Percentiles rank a stretch among this genome's conserved stretches.
phyloP scores from a whole-genome alignment of 1,140 invertebrate species.

The Drosophila albomicans region DNA sequence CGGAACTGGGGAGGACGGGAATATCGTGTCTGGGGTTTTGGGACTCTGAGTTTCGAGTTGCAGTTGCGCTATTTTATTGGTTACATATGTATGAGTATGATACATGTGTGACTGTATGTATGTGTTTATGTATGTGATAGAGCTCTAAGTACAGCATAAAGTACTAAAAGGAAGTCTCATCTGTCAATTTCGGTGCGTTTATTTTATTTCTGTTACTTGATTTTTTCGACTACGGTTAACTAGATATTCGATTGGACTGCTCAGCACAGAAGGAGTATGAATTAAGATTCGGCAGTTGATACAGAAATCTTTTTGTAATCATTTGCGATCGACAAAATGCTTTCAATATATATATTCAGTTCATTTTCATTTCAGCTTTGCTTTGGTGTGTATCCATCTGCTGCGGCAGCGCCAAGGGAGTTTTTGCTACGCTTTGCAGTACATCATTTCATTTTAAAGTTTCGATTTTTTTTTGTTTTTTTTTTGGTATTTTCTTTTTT shows the following conservation, averaged over 20 bases:
- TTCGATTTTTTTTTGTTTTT: neutral
- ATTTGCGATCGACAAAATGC: conserved; percentile 38
- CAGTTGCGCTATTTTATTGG: conserved; percentile 42
- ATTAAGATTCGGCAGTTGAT: conserved; percentile 85
- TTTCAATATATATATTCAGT: conserved; percentile 46
- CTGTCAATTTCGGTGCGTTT: conserved; percentile 11
- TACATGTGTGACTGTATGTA: conserved; percentile 1
- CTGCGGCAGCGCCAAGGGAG: conserved; percentile 45
- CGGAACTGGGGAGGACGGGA: neutral
- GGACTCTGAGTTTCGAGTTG: conserved; percentile 30
- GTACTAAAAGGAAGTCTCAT: conserved; percentile 23
- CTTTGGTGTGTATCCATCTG: conserved; percentile 71
- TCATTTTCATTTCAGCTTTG: conserved; percentile 54
- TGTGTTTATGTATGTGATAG: conserved; percentile 10
- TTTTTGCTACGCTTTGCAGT: conserved; percentile 48
- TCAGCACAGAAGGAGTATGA: conserved; percentile 84
- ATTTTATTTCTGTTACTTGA: neutral
- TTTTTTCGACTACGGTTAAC: conserved; percentile 27
- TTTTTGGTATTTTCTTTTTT: no score
- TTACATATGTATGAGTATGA: conserved; percentile 6
- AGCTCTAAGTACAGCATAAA: conserved; percentile 39
- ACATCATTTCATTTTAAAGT: conserved; percentile 13
- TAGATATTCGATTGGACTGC: conserved; percentile 64
- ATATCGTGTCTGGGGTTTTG: conserved; percentile 10
- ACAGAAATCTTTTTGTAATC: conserved; percentile 79